A percentile compares a stretch with the other conserved stretches of the same genome.
phyloP scores from a whole-genome alignment of 2,888 invertebrate genomes.

The Tetragonula carbonaria region DNA sequence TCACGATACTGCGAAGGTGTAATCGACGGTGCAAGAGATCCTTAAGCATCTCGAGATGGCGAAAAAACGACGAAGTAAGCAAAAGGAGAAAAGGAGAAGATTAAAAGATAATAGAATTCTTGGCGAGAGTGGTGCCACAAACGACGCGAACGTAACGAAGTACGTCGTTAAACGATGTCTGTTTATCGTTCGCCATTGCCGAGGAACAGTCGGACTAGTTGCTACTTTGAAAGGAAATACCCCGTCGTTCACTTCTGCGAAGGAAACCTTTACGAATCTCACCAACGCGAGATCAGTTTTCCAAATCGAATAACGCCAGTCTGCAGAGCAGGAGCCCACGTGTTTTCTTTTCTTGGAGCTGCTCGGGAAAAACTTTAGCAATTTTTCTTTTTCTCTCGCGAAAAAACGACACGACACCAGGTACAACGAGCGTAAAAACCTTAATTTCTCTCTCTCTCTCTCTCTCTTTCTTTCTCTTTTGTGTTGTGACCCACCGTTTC shows the following conservation, averaged over 20 bases:
- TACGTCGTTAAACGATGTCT: slow-evolving; percentile 29
- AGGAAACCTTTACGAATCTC: slow-evolving; percentile 22
- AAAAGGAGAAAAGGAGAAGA: background rate
- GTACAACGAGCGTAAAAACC: background rate
- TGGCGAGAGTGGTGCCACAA: background rate
- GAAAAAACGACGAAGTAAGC: background rate
- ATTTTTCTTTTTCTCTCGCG: background rate
- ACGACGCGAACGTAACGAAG: slow-evolving; percentile 19
- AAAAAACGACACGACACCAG: background rate
- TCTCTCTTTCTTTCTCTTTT: background rate
- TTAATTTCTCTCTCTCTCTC: too few species aligned
- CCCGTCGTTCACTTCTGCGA: background rate
- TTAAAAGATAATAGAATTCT: background rate
- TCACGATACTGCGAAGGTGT: background rate
- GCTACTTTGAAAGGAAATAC: slow-evolving; percentile 4
- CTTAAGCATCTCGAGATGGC: background rate
- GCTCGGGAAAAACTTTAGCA: background rate
- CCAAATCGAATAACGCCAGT: background rate
- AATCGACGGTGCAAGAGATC: slow-evolving; percentile 5
- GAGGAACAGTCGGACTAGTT: background rate
- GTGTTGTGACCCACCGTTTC: background rate
- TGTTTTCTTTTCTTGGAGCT: background rate
- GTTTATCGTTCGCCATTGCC: slow-evolving; percentile 4
- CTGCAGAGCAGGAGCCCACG: background rate
- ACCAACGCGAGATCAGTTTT: background rate